Evolutionary conservation across 2,888 invertebrate species (phyloP), one percentile per base, ranked within the genome.

Genomic region (Tipula confusa): DNA sequence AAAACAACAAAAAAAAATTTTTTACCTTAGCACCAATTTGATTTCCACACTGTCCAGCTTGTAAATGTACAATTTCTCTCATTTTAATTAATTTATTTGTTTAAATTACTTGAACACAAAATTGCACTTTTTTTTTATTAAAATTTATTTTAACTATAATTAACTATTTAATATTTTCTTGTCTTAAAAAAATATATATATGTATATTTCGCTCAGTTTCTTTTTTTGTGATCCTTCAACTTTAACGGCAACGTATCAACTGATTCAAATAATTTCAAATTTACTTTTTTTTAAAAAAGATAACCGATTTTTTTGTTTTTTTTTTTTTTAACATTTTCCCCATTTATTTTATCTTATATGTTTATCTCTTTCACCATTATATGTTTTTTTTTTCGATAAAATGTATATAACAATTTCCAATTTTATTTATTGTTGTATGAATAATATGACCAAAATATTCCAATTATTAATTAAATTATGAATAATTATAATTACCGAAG

Each of bases 11-110:
- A 36, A 36, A 80, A 83, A 82, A 87, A 24, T 24, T 2, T 18
- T 64, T 64, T 64, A 91, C 91, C 90, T 91, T 91, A 87, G 91
- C 91, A 90, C 95, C 95, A 88, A 95, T 95, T 91, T 95, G 95
- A 91, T 95, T 95, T 85, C 95, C 95, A 91, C 95, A 95, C 89
- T 95, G 95, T 87, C 95, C 95, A 88, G 94, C 95, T 89, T 95
- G 95, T 85, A 95, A 90, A 87, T 95, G 95, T 86, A 95, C 94
- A 89, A 95, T 95, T 92, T 95, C 95, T 91, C 95, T 93, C 95
- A 95, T 95, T 87, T 91, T 92, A 86, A 87, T 80, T 80, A 29
- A 29, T 80, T 64, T 64, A 64, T 64, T 64, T 64, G 64, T 64
- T 48, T 64, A 64, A 24, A 24, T 64, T 64, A 24, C 64, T 64